phyloP scores from a whole-genome alignment of 1,140 invertebrate genomes.

The Drosophila nikananu region DNA sequence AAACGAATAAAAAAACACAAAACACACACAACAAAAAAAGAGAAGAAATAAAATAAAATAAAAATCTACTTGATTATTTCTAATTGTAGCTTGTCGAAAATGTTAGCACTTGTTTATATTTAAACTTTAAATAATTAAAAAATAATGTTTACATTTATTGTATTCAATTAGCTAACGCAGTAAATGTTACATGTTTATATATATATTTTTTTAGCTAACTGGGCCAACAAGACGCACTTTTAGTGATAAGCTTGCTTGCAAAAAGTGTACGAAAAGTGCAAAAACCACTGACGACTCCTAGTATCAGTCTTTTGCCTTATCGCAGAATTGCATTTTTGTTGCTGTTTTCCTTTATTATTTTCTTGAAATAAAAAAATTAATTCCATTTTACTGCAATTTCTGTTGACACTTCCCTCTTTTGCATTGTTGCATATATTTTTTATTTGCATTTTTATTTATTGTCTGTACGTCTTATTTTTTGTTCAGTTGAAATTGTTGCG shows the following conservation, averaged over 20 bases:
- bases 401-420: slow-evolving; percentile 28
- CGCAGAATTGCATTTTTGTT: slow-evolving; percentile 27
- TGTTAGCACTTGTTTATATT: neutral
- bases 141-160: neutral
- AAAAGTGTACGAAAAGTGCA: slow-evolving; percentile 7
- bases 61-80: slow-evolving; percentile 5
- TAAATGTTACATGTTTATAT: neutral
- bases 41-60: neutral
- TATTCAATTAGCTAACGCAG: too few species aligned
- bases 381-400: slow-evolving; percentile 15
- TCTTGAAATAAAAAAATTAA: slow-evolving; percentile 22
- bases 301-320: slow-evolving; percentile 35
- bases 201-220: neutral
- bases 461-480: slow-evolving; percentile 23
- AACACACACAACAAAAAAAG: slow-evolving; percentile 16
- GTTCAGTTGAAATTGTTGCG: slow-evolving; percentile 59
- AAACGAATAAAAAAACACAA: slow-evolving; percentile 12
- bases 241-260: slow-evolving; percentile 19
- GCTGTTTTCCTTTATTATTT: slow-evolving; percentile 35
- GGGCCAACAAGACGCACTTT: slow-evolving; percentile 51
- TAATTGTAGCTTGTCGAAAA: neutral
- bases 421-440: slow-evolving; percentile 19
- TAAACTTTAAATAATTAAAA: too few species aligned
- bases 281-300: slow-evolving; percentile 12
- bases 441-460: slow-evolving; percentile 46